A percentile compares a stretch with the other conserved stretches of the same genome.
These are phyloP conservation scores for Sus scrofa DNA, from an alignment of 2,113 vertebrate genomes.

Conservation along the genomic window DNA sequence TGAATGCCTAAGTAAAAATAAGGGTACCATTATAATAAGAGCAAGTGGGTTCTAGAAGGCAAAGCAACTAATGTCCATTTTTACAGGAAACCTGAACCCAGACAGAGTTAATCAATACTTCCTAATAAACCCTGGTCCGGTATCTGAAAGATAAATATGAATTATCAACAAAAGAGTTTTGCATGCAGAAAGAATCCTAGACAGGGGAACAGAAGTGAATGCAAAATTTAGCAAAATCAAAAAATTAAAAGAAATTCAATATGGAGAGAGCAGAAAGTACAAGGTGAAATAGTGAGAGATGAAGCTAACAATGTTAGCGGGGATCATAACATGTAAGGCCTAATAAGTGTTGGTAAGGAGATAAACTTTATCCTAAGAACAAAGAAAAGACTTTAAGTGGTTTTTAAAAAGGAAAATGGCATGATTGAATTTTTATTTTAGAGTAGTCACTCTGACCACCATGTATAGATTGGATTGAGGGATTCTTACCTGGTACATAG, in stretches of 20 bases:
- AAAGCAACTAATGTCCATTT: background rate
- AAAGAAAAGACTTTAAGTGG: background rate
- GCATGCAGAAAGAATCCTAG: background rate
- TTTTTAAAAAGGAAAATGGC: background rate
- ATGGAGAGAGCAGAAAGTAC: background rate
- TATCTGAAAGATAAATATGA: background rate
- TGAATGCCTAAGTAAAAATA: background rate
- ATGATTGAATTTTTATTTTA: background rate
- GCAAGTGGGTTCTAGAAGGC: background rate
- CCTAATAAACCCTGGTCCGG: background rate
- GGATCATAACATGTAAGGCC: background rate
- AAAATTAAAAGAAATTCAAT: background rate
- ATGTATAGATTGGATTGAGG: background rate
- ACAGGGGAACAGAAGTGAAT: background rate
- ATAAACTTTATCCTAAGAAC: background rate
- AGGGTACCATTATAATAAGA: background rate
- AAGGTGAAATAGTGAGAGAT: background rate
- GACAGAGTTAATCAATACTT: background rate
- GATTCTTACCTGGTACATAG: background rate
- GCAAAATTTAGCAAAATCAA: constrained; percentile 7
- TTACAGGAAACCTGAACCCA: background rate
- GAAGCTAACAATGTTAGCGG: background rate
- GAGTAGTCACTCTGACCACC: background rate
- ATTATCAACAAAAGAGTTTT: background rate
- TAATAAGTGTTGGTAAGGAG: background rate